Conservation (phyloP, 1,140 invertebrate species). For the Panagrolaimus sp. region DNA sequence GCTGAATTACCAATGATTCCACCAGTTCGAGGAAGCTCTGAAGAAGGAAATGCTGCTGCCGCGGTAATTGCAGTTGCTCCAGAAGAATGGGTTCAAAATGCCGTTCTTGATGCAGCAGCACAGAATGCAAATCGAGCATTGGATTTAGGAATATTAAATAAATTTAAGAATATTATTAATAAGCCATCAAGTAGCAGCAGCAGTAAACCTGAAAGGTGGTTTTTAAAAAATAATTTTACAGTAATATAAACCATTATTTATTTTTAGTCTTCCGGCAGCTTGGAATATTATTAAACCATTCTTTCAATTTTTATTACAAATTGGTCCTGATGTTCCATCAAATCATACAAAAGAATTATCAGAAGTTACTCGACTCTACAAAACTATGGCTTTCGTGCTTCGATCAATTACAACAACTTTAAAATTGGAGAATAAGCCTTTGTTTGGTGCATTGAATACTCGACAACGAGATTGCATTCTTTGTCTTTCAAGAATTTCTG, state of each 20-base stretch:
- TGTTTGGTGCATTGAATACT: conserved; percentile 58
- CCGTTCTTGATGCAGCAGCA: neutral
- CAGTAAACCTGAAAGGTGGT: neutral
- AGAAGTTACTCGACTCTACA: conserved; percentile 33
- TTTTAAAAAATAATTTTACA: neutral
- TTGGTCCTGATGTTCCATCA: neutral
- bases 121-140: neutral
- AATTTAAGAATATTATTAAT: too few species aligned
- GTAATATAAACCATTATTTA: neutral
- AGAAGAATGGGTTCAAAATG: neutral
- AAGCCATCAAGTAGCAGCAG: too few species aligned
- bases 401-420: conserved; percentile 44
- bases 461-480: conserved; percentile 50
- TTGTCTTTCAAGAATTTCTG: conserved; percentile 41
- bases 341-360: conserved; percentile 20
- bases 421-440: conserved; percentile 51
- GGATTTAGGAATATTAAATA: too few species aligned
- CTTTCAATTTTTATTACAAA: conserved; percentile 15
- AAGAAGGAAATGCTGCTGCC: neutral
- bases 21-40: neutral
- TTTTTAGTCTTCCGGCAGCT: neutral
- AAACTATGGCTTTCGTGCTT: conserved; percentile 49
- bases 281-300: conserved; percentile 28
- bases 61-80: neutral
- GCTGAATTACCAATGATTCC: neutral